phyloP scores from a whole-genome alignment of 2,797 vertebrate genomes.

The Diplodus sargus region DNA sequence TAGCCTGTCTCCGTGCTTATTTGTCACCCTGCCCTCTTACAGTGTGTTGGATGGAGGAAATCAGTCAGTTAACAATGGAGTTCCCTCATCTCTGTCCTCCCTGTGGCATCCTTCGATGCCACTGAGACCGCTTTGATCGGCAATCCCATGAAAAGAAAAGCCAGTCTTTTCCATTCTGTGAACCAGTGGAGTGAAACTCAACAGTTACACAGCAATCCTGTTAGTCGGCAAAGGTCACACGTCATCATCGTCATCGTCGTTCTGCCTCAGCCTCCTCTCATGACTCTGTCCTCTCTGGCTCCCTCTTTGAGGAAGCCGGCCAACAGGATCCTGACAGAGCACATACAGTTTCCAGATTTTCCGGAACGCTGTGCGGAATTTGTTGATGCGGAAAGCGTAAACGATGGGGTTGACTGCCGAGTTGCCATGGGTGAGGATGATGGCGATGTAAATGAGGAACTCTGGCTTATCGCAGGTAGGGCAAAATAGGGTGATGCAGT shows the following conservation, averaged over 20 bases:
- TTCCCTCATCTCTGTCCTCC: constrained; percentile 19
- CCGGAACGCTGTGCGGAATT: constrained; percentile 92
- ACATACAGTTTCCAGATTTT: constrained; percentile 96
- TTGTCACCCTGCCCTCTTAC: constrained; percentile 27
- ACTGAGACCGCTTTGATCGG: constrained; percentile 6
- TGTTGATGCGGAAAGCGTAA: constrained; percentile 97
- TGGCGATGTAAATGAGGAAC: constrained; percentile 89
- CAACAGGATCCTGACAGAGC: constrained; percentile 86
- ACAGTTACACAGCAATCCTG: constrained; percentile 43
- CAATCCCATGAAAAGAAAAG: constrained; percentile 35
- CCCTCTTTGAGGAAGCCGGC: constrained; percentile 70
- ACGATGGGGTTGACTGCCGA: constrained; percentile 98
- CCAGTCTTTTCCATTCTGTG: constrained; percentile 32
- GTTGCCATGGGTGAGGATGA: constrained; percentile 95
- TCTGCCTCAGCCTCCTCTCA: constrained; percentile 69
- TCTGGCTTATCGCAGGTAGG: constrained; percentile 81
- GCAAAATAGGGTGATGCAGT: constrained; percentile 95
- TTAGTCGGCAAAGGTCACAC: constrained; percentile 69
- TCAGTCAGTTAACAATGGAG: constrained; percentile 1
- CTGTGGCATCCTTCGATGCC: constrained; percentile 5
- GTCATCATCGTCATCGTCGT: constrained; percentile 73
- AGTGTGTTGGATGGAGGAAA: constrained; percentile 27
- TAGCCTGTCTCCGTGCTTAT: constrained; percentile 23
- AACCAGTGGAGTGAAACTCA: constrained; percentile 41
- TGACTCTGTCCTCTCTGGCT: constrained; percentile 75